Base-by-base conservation (phyloP, 2,888 invertebrate species). In the Caenorhabditis drosophilae region DNA sequence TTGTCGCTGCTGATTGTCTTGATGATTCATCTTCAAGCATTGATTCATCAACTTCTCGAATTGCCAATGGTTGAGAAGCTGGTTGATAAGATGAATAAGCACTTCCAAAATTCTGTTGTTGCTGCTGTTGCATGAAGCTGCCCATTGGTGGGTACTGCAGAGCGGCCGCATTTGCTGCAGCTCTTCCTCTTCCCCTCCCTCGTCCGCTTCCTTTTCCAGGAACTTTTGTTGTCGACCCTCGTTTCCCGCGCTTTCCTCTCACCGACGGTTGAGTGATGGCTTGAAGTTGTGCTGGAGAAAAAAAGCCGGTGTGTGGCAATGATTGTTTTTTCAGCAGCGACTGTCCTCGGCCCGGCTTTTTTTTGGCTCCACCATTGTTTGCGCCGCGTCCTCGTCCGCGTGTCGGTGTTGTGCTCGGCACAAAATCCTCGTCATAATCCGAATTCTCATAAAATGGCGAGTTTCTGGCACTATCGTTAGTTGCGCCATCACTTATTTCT, bases 361-460 rank as follows among this genome's bases (percentile, higher is more conserved):
- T 76, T 52, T 76, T 73, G 4, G 58, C 70, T 12, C 71, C 71
- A n/a, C 44, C 44, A 20, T 64, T 56, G 6, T 67, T 41, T 16
- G 38, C 46, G 25, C 53, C 41, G n/a, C 49, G 16, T 18, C 67
- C 67, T 23, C 61, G 44, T 2, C 67, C 62, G 16, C 62, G 34
- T 20, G 67, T 63, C 7, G 67, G 59, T 42, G 16, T 63, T 66
- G 66, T 59, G 2, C 51, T 51, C 6, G 70, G 73, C 11, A 70
- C 61, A 35, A 75, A 75, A 54, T 75, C 75, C 27, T 73, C 73
- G 38, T 73, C 75, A 31, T 67, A 68, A 41, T 75, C 75, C 2
- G 71, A 67, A 3, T 42, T 59, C 54, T 56, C 67, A 45, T 60
- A 70, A 42, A 73, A 75, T 16, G 73, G 73, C 35, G 67, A 67